A percentile compares a stretch with the other conserved stretches of the same genome.
Evolutionary conservation across 2,888 invertebrate genomes (phyloP).

Genomic region (Andrena bicolor): DNA sequence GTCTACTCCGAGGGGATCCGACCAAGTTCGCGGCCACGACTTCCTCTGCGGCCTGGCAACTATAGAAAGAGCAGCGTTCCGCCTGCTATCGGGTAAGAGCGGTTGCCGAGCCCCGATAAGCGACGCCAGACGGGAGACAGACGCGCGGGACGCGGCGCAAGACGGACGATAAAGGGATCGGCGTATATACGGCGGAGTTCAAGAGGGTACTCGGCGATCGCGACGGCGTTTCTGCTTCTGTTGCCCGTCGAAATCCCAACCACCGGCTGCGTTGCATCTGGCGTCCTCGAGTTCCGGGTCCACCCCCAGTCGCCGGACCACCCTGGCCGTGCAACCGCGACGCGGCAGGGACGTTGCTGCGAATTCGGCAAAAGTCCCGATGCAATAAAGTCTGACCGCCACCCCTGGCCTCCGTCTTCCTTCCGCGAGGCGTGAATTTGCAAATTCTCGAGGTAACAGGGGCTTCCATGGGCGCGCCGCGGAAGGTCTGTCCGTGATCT

Average conservation of each 20-base stretch:
- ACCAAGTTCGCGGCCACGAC: slow-evolving; percentile 63
- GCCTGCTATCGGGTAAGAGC: slow-evolving; percentile 9
- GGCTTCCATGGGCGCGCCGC: not conserved
- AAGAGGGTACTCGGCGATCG: slow-evolving; percentile 47
- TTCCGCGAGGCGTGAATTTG: slow-evolving; percentile 67
- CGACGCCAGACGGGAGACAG: slow-evolving; percentile 30
- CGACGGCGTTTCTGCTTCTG: slow-evolving; percentile 40
- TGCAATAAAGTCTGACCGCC: slow-evolving; percentile 72
- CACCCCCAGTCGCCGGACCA: not conserved
- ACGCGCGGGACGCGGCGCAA: slow-evolving; percentile 1
- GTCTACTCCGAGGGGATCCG: slow-evolving; percentile 48
- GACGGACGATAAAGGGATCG: slow-evolving; percentile 19
- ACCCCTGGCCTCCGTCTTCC: slow-evolving; percentile 9
- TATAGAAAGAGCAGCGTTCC: slow-evolving; percentile 48
- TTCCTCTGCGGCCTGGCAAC: slow-evolving; percentile 61
- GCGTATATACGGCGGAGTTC: not conserved
- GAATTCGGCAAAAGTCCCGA: slow-evolving; percentile 67
- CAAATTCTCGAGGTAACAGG: slow-evolving; percentile 63
- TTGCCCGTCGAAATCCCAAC: slow-evolving; percentile 36
- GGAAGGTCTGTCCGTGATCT: slow-evolving; percentile 38
- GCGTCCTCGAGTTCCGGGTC: slow-evolving; percentile 36
- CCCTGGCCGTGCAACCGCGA: slow-evolving; percentile 21
- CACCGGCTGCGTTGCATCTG: slow-evolving; percentile 48
- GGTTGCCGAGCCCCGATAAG: slow-evolving; percentile 31
- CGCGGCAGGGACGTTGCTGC: slow-evolving; percentile 37